phyloP scores from a whole-genome alignment of 2,113 vertebrate genomes.

The Chelonoidis abingdonii region DNA sequence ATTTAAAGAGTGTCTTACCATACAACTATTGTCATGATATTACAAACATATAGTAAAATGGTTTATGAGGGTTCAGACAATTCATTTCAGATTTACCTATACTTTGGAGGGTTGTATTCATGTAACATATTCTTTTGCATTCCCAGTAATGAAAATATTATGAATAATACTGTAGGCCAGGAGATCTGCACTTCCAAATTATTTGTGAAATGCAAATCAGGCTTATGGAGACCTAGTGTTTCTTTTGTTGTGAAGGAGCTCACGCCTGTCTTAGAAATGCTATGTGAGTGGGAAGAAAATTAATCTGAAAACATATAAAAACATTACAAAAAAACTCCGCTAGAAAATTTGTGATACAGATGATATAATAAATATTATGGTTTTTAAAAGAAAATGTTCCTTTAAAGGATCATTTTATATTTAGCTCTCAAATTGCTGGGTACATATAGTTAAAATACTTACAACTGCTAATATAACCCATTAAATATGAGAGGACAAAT shows the following conservation, averaged over 20 bases:
- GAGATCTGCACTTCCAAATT: neutral
- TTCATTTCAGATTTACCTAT: slow-evolving; percentile 44
- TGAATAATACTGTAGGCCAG: slow-evolving; percentile 1
- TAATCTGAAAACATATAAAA: slow-evolving; percentile 11
- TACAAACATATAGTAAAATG: slow-evolving; percentile 11
- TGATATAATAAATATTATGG: neutral
- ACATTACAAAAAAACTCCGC: neutral
- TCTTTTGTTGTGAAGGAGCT: neutral
- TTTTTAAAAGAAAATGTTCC: neutral
- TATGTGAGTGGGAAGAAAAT: neutral
- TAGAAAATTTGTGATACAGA: neutral
- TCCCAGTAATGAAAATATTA: slow-evolving; percentile 30
- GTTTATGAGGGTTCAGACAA: slow-evolving; percentile 43
- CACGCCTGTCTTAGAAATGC: neutral
- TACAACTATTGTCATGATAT: neutral
- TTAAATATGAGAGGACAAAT: neutral
- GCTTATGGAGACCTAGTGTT: neutral
- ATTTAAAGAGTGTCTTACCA: slow-evolving; percentile 9
- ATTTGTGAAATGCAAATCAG: slow-evolving; percentile 15
- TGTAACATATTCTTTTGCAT: slow-evolving; percentile 17
- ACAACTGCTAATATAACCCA: neutral
- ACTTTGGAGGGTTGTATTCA: slow-evolving; percentile 39
- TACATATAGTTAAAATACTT: neutral
- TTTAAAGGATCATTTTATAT: neutral
- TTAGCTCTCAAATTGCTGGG: neutral